phyloP scores from a whole-genome alignment of 2,888 invertebrate species.

The Erannis defoliaria region DNA sequence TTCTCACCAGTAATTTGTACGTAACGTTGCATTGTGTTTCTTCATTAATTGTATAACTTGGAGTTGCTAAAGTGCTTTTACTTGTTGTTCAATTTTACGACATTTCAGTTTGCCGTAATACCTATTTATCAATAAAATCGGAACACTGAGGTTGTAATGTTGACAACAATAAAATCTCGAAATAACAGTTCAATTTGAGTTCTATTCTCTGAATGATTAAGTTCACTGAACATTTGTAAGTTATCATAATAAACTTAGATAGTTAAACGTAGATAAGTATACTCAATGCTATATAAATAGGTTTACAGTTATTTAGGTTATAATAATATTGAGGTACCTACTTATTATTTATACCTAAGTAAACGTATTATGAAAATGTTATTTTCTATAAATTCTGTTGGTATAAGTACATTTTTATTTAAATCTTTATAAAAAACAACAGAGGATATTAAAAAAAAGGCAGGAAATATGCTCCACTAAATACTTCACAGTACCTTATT shows the following conservation, averaged over 20 bases:
- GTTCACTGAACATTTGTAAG: background rate
- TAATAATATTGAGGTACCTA: too few species aligned
- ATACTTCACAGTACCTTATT: too few species aligned
- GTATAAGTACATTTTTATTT: too few species aligned
- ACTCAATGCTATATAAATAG: background rate
- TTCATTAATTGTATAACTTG: constrained; percentile 66
- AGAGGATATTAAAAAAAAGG: too few species aligned
- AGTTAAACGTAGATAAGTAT: background rate
- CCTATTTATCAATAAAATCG: constrained; percentile 14
- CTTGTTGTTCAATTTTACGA: constrained; percentile 60
- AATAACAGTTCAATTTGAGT: background rate
- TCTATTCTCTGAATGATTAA: background rate
- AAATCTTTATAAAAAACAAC: too few species aligned
- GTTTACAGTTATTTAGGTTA: background rate
- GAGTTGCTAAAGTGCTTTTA: constrained; percentile 59
- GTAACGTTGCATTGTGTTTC: constrained; percentile 57
- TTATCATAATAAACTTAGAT: background rate
- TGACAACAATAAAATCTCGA: background rate
- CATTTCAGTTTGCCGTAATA: constrained; percentile 45
- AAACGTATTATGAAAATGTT: too few species aligned
- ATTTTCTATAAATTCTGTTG: too few species aligned
- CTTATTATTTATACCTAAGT: background rate
- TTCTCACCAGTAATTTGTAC: constrained; percentile 35
- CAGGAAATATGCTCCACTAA: too few species aligned
- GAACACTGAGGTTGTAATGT: background rate